These are phyloP conservation scores for Loxodonta africana DNA, from an alignment of 2,113 vertebrate genomes.

Conservation along the genomic window DNA sequence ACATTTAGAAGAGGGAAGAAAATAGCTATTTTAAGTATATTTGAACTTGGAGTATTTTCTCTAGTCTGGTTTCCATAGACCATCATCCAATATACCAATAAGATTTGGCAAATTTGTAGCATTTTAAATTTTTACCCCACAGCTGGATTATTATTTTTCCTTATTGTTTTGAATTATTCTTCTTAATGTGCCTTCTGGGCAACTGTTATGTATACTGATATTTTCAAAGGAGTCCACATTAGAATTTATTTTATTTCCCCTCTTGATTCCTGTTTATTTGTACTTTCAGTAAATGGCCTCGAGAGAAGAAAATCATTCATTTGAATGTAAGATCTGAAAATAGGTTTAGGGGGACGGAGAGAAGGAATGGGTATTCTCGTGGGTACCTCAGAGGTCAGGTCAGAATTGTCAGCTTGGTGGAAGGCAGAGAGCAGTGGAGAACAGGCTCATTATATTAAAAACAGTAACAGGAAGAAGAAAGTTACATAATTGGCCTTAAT, in stretches of 20 bases:
- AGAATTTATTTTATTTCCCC: conserved; percentile 1
- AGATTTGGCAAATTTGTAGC: not conserved
- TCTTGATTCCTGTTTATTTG: not conserved
- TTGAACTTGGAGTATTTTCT: not conserved
- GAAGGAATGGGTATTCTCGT: not conserved
- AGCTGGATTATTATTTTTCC: not conserved
- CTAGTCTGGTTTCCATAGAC: not conserved
- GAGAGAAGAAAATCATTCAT: not conserved
- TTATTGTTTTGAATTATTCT: conserved; percentile 11
- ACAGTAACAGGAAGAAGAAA: not conserved
- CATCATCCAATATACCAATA: not conserved
- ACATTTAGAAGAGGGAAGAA: not conserved
- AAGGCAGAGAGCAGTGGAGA: fast-evolving
- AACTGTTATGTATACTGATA: not conserved
- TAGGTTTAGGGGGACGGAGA: not conserved
- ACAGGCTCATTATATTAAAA: not conserved
- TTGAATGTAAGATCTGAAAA: not conserved
- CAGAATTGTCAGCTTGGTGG: not conserved
- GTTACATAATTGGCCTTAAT: too few species aligned
- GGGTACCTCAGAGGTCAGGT: not conserved
- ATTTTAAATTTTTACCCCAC: not conserved
- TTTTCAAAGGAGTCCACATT: not conserved
- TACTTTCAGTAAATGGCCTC: not conserved
- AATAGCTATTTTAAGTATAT: not conserved
- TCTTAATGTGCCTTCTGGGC: not conserved